Base-by-base conservation (phyloP, 2,113 vertebrate genomes). In the Gadus chalcogrammus region DNA sequence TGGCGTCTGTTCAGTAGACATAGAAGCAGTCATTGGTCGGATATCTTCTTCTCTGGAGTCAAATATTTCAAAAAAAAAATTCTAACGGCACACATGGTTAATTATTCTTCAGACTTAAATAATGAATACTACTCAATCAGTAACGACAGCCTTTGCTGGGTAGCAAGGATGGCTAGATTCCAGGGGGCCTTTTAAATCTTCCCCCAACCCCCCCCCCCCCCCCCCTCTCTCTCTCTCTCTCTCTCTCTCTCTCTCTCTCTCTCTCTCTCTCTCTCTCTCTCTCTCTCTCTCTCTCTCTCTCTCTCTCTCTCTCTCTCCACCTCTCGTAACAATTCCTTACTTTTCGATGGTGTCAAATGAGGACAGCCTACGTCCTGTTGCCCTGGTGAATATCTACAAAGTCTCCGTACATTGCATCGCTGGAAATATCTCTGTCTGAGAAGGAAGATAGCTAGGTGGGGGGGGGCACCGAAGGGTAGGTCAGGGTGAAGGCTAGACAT, bases 401-500 rank as follows among this genome's bases (percentile, higher is more conserved):
- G 56, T 63, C 5, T 58, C 67, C 61, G 55, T 48, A 63, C 55
- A 28, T 58, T 58, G 16, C 55, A 5, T 58, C 72, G 48, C 80
- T 78, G 80, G 79, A 79, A 87, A 42, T 82, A 17, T 58, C 77
- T 85, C 76, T 83, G 77, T 78, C 38, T 55, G 58, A 78, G 68
- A 71, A 70, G 70, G 64, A 52, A 48, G 70, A 52, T 22, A 85
- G 75, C 81, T 75, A 72, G 67, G 68, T 71, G 79, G 74, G 70
- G 75, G 75, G 73, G 71, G 68, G 74, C 9, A 13, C 42, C 0
- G 42, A 9, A 48, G 42, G 42, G 42, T 48, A 48, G 79, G 84
- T 78, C 73, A 76, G 79, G 83, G 80, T 69, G 70, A 75, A 82
- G 84, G 69, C 83, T 84, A 90, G 89, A 92, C 88, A 55, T 56